Base-by-base conservation (phyloP, 2,888 invertebrate genomes). In the Gymnoscelis rufifasciata region DNA sequence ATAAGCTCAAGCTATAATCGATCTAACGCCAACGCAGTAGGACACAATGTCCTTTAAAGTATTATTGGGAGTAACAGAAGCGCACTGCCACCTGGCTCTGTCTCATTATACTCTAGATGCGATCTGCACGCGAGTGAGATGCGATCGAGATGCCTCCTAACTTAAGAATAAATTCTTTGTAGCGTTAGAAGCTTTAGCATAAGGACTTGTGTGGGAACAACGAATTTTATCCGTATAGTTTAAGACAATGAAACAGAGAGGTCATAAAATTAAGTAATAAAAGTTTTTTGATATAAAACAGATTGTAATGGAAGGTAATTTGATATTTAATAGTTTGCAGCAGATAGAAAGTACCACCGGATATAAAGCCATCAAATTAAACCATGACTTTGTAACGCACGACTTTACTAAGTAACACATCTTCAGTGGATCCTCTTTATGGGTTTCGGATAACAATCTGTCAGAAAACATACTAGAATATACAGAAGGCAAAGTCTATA, bases 101-200 rank as follows among this genome's bases (percentile, higher is more conserved):
- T 66, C 77, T 82, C 78, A 82, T 82, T 82, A 77, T 66, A 74
- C 64, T 57, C 54, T 59, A 77, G 86, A 86, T 84, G 74, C 69
- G 73, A 84, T 83, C 83, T 66, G 74, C 82, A 84, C 83, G 83
- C 84, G 66, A 79, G 64, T 62, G 57, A 68, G 81, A 82, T 79
- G 66, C 70, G 67, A 83, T 83, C 77, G 68, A 47, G 54, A 63
- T 62, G 66, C 66, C 65, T 65, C 65, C 63, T 60, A 66, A 64
- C 58, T 58, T 59, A 53, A 39, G 58, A 54, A 64, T 66, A 66
- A 65, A 68, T 66, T 60, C 52, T 52, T 46, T 51, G 59, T 59
- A 57, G 51, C 54, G 26, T 26, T 38, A 26, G 45, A 11, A 24
- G 26, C 41, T 49, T 41, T 41, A 27, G 23, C 27, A 19, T 28